Conservation (phyloP, 2,113 vertebrate genomes). For the Hypocryptadius cinnamomeus region DNA sequence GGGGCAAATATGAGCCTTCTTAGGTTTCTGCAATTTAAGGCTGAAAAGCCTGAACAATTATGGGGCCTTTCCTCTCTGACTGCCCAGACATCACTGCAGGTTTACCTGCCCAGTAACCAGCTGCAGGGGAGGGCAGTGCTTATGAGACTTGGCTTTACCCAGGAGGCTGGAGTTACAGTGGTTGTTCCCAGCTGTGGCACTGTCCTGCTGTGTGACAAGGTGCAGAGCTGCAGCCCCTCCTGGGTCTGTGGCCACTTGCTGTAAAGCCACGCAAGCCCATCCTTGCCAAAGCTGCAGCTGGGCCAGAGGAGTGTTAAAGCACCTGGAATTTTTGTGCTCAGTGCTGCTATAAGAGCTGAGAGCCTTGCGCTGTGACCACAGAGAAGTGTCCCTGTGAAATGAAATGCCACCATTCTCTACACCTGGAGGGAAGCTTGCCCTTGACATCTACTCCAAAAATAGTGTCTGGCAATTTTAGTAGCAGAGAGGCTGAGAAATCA, state of each 20-base stretch:
- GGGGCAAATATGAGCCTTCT: not conserved
- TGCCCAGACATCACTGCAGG: not conserved
- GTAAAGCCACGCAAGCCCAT: not conserved
- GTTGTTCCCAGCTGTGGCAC: not conserved
- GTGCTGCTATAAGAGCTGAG: not conserved
- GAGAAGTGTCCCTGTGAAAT: not conserved
- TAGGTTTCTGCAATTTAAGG: not conserved
- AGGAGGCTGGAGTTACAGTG: rapidly evolving
- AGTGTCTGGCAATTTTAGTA: not conserved
- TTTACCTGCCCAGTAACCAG: not conserved
- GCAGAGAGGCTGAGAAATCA: not conserved
- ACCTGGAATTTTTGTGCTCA: not conserved
- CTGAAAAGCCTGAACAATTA: not conserved
- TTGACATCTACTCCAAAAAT: not conserved
- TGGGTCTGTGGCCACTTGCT: not conserved
- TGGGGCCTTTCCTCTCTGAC: not conserved
- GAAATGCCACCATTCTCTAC: not conserved
- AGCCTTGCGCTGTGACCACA: not conserved
- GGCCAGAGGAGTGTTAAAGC: not conserved
- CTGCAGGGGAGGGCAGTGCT: not conserved
- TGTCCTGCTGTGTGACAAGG: rapidly evolving
- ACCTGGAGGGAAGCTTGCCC: not conserved
- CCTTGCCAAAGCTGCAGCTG: not conserved
- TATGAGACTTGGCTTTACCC: not conserved
- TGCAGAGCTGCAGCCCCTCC: not conserved